Percentiles rank a stretch among this genome's conserved stretches.
phyloP scores from a whole-genome alignment of 2,113 vertebrate species.

The Cairina moschata region DNA sequence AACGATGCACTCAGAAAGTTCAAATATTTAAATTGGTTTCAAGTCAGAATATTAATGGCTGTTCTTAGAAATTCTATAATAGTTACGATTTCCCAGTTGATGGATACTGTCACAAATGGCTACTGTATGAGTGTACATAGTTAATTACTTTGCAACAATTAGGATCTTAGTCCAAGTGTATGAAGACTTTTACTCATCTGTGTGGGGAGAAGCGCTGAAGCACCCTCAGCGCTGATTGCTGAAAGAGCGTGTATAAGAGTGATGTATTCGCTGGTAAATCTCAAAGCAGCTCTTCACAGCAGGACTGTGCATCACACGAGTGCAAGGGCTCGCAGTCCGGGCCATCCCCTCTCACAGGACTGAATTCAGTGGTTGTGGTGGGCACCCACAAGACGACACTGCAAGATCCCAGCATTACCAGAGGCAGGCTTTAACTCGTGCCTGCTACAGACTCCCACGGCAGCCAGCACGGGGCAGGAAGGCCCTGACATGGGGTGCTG shows the following conservation, averaged over 20 bases:
- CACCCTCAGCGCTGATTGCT: not conserved
- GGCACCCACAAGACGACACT: not conserved
- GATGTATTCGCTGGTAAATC: not conserved
- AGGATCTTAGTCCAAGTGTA: not conserved
- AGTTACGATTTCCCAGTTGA: constrained; percentile 10
- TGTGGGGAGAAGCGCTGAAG: not conserved
- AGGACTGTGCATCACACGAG: not conserved
- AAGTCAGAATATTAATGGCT: constrained; percentile 45
- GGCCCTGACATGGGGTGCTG: too few relatives aligned
- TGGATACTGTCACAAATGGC: constrained; percentile 8
- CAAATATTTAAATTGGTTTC: constrained; percentile 70
- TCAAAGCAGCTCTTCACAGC: not conserved
- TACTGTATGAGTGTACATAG: not conserved
- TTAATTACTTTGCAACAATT: constrained; percentile 18
- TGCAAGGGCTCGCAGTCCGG: not conserved
- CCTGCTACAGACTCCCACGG: not conserved
- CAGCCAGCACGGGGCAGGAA: not conserved
- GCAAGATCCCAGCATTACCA: not conserved
- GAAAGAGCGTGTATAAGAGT: not conserved
- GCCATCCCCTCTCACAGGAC: not conserved
- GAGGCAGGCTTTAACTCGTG: not conserved
- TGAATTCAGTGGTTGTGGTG: not conserved
- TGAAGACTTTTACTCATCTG: not conserved
- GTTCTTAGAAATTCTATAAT: constrained; percentile 29
- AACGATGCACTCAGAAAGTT: constrained; percentile 36